These are phyloP conservation scores for Oryzias melastigma DNA, from an alignment of 2,113 vertebrate genomes.

Conservation along the genomic window DNA sequence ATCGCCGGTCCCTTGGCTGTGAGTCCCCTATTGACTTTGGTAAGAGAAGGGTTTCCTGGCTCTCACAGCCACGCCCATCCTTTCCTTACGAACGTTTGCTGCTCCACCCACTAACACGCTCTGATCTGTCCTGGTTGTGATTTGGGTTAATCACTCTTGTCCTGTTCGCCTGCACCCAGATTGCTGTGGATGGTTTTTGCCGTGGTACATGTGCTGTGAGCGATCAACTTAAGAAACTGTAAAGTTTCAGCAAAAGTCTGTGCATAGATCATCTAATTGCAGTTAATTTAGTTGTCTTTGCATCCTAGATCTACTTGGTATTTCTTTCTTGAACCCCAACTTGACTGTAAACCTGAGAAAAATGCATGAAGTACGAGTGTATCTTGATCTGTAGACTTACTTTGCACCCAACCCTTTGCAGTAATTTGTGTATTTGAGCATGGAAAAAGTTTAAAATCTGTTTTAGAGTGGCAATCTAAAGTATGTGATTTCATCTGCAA, in stretches of 20 bases:
- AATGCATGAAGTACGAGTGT: slow-evolving; percentile 57
- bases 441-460: slow-evolving; percentile 1
- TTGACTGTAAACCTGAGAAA: neutral
- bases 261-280: too few species aligned
- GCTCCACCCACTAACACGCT: slow-evolving; percentile 44
- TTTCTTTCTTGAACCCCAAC: neutral
- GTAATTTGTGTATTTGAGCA: neutral
- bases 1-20: slow-evolving; percentile 72
- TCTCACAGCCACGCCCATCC: slow-evolving; percentile 15
- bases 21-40: slow-evolving; percentile 77
- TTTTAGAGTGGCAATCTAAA: slow-evolving; percentile 7
- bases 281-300: too few species aligned
- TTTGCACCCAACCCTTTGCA: slow-evolving; percentile 13
- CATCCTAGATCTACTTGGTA: too few species aligned
- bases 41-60: slow-evolving; percentile 70
- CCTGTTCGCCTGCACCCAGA: slow-evolving; percentile 12
- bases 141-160: slow-evolving; percentile 34
- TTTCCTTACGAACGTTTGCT: slow-evolving; percentile 21
- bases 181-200: slow-evolving; percentile 53
- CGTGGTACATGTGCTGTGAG: neutral
- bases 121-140: slow-evolving; percentile 37
- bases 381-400: slow-evolving; percentile 35
- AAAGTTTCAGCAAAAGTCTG: neutral
- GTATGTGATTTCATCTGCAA: slow-evolving; percentile 16
- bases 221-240: slow-evolving; percentile 9